phyloP scores from a whole-genome alignment of 2,113 vertebrate species.

The Callipepla squamata region DNA sequence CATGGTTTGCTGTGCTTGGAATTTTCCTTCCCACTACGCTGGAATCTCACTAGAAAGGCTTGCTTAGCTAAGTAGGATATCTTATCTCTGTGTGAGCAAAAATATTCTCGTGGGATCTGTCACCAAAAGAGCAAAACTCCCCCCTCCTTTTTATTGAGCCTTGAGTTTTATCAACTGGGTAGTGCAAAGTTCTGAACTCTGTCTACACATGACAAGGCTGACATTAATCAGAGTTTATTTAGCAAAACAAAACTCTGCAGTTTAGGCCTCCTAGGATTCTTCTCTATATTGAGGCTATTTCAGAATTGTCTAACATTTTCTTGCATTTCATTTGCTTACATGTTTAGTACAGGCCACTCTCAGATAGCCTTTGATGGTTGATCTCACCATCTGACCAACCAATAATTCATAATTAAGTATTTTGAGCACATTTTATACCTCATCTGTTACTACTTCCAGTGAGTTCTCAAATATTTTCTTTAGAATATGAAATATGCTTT shows the following conservation, averaged over 20 bases:
- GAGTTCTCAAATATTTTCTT: not conserved
- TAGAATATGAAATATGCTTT: not conserved
- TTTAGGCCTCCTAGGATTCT: not conserved
- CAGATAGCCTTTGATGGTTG: not conserved
- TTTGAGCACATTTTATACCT: not conserved
- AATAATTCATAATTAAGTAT: not conserved
- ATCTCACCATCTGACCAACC: not conserved
- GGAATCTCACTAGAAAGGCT: not conserved
- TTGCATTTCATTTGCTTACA: not conserved
- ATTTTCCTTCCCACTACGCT: not conserved
- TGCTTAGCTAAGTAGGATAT: not conserved
- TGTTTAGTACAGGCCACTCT: not conserved
- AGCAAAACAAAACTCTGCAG: not conserved
- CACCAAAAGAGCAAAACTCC: not conserved
- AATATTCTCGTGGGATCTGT: not conserved
- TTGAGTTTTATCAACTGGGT: not conserved
- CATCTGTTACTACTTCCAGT: not conserved
- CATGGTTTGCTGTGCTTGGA: not conserved
- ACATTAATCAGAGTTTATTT: not conserved
- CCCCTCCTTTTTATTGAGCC: accelerated
- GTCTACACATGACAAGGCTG: not conserved
- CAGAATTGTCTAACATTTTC: not conserved
- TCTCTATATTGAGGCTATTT: not conserved
- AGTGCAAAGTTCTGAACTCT: not conserved
- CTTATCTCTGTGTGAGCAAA: not conserved